Base-by-base conservation (phyloP, 2,113 vertebrate species). In the Neomonachus schauinslandi region DNA sequence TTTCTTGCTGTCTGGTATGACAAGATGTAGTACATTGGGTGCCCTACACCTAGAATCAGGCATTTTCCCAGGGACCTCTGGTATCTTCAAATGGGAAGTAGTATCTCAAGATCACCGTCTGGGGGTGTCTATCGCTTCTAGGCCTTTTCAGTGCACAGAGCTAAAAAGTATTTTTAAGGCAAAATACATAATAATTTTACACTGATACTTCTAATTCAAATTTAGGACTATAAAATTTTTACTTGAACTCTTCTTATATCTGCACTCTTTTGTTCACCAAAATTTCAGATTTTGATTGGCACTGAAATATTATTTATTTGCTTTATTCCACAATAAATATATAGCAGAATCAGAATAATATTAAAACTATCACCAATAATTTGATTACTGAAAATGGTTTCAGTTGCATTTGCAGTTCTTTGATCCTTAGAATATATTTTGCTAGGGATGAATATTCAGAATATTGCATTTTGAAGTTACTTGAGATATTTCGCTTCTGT, bases 361-460 rank as follows among this genome's bases (percentile, higher is more conserved):
- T 84, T 33, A 63, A 82, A 15, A 61, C 19, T 55, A 80, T 28
- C 18, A 49, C 71, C 18, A 57, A 46, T 22, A 89, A 53, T 24
- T 26, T 80, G 42, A 85, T 94, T 61, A 71, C 42, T 69, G 42
- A 89, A 92, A 88, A 79, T 31, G 80, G 11, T 59, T 39, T 57
- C 36, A 89, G 15, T 90, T 31, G 5, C 26, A 2, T 71, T 61
- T 94, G n/a, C 8, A 21, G 12, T 86, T 91, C 21, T 81, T 94
- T 71, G 49, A 55, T 79, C 13, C 42, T 89, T 79, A 31, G 11
- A 86, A 9, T 91, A 42, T 92, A 67, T 79, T 85, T 49, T 51
- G 72, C 9, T 49, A 77, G 33, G 39, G n/a, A 77, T 89, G 36
- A 96, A 65, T 92, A 92, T 86, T 88, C 39, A 71, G 72, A 93